These are phyloP conservation scores for Clitarchus hookeri DNA, from an alignment of 2,888 invertebrate genomes.

Conservation along the genomic window DNA sequence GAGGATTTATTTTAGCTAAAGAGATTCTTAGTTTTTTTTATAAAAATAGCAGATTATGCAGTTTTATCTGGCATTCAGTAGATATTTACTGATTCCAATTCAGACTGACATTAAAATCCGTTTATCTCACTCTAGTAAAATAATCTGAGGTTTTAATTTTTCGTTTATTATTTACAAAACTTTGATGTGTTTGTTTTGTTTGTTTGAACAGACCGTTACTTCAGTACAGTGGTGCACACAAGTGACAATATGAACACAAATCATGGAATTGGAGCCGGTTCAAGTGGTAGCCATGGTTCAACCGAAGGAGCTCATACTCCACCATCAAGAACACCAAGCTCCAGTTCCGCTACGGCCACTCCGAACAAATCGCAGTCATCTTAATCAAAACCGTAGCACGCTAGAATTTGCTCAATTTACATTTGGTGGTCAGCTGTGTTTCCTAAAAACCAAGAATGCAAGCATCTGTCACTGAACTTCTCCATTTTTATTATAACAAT, in stretches of 20 bases:
- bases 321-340: slow-evolving; percentile 39
- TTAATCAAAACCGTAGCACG: slow-evolving; percentile 40
- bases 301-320: slow-evolving; percentile 40
- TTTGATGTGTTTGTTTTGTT: neutral
- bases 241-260: slow-evolving; percentile 58
- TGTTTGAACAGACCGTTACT: slow-evolving; percentile 58
- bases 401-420: slow-evolving; percentile 44
- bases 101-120: too few species aligned
- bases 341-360: slow-evolving; percentile 38
- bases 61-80: too few species aligned
- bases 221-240: slow-evolving; percentile 61
- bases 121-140: too few species aligned
- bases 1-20: too few species aligned
- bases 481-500: neutral
- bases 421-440: slow-evolving; percentile 14
- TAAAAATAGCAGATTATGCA: too few species aligned
- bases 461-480: neutral
- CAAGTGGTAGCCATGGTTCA: slow-evolving; percentile 40
- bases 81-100: too few species aligned
- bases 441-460: slow-evolving; percentile 6
- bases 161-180: too few species aligned
- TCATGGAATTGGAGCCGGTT: slow-evolving; percentile 45
- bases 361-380: slow-evolving; percentile 43
- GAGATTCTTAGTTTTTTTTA: too few species aligned
- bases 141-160: too few species aligned